A percentile compares a stretch with the other conserved stretches of the same genome.
Evolutionary conservation across 2,888 invertebrate genomes (phyloP).

Genomic region (Dynastes tityus): DNA sequence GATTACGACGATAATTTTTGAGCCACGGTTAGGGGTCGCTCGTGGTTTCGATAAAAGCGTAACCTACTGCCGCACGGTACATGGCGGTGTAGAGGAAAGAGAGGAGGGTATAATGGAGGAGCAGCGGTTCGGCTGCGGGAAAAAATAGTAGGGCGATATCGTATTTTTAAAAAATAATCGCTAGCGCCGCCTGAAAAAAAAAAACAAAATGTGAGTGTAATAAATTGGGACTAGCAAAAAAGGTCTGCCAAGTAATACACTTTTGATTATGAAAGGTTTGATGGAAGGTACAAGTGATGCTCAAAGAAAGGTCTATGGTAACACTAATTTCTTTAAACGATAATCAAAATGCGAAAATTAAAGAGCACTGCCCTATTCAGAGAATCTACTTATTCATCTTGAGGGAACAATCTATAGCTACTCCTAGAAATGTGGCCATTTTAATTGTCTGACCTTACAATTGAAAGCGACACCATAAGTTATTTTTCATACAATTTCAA

Average conservation of each 20-base stretch:
- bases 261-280: no score
- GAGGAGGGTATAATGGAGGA: background rate
- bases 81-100: background rate
- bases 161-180: slow-evolving; percentile 13
- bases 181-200: background rate
- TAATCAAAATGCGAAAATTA: no score
- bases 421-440: no score
- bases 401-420: no score
- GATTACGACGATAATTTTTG: slow-evolving; percentile 47
- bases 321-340: no score
- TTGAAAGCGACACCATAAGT: no score
- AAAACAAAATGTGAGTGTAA: slow-evolving; percentile 1
- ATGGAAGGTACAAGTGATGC: no score
- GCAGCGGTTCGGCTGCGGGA: background rate
- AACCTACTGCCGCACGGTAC: background rate
- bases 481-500: no score
- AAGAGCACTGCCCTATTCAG: no score
- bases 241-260: background rate
- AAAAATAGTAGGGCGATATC: slow-evolving; percentile 16
- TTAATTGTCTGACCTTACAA: no score
- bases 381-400: no score
- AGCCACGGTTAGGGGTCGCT: background rate
- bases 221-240: background rate
- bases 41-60: slow-evolving; percentile 36
- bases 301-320: no score